Percentiles rank a stretch among this genome's conserved stretches.
These are phyloP conservation scores for Rhadinocentrus ornatus DNA, from an alignment of 2,797 vertebrate genomes.

Conservation along the genomic window DNA sequence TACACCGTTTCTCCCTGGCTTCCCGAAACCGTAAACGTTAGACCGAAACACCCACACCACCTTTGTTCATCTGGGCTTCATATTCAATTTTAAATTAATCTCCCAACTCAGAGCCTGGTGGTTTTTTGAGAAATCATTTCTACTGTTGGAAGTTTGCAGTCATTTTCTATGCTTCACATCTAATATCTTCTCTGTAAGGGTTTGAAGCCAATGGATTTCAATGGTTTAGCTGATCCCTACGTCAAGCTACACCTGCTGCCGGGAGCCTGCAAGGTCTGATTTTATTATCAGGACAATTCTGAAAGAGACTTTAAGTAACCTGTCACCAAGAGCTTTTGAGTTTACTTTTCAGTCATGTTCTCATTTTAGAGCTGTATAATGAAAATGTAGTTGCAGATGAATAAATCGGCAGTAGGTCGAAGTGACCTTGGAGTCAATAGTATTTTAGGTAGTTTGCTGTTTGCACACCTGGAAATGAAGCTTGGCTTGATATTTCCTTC, in stretches of 20 bases:
- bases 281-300: slow-evolving; percentile 34
- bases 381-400: slow-evolving; percentile 14
- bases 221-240: slow-evolving; percentile 91
- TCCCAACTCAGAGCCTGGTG: slow-evolving; percentile 11
- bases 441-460: background rate
- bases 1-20: background rate
- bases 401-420: slow-evolving; percentile 10
- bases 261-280: slow-evolving; percentile 89
- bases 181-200: slow-evolving; percentile 77
- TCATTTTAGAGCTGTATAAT: slow-evolving; percentile 1
- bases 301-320: slow-evolving; percentile 2
- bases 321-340: slow-evolving; percentile 11
- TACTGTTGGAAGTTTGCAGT: slow-evolving; percentile 3
- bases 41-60: background rate
- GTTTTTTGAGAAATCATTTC: slow-evolving; percentile 8
- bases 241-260: slow-evolving; percentile 92
- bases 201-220: slow-evolving; percentile 94
- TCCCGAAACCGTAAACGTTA: slow-evolving; percentile 2
- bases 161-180: slow-evolving; percentile 8
- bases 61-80: background rate
- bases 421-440: slow-evolving; percentile 10
- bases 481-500: slow-evolving; percentile 14
- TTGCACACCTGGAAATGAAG: background rate
- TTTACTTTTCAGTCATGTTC: slow-evolving; percentile 12
- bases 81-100: slow-evolving; percentile 24